Percentiles rank a stretch among this genome's conserved stretches.
These are phyloP conservation scores for Nicator chloris DNA, from an alignment of 2,113 vertebrate genomes.

Conservation along the genomic window DNA sequence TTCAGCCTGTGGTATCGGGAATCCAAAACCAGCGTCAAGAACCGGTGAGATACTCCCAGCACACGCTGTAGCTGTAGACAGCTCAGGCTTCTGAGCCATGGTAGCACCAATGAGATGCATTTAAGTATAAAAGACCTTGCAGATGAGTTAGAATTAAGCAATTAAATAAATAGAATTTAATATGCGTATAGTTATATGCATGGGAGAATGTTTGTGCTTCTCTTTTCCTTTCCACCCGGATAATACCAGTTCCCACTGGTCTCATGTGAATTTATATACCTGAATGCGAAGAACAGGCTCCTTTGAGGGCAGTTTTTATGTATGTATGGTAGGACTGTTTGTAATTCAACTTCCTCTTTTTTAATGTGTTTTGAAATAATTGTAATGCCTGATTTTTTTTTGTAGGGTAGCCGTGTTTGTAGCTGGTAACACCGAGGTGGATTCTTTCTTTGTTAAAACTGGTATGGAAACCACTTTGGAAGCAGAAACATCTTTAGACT, in stretches of 20 bases:
- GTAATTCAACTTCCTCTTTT: neutral
- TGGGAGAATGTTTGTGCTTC: neutral
- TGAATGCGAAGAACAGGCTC: neutral
- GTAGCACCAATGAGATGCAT: neutral
- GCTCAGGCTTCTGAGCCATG: neutral
- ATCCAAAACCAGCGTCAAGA: constrained; percentile 95
- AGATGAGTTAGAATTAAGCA: neutral
- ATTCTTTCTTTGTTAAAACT: constrained; percentile 84
- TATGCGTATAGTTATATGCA: neutral
- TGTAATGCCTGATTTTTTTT: neutral
- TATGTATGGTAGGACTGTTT: neutral
- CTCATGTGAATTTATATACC: neutral
- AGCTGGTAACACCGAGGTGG: constrained; percentile 82
- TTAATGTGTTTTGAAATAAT: neutral
- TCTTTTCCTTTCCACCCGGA: neutral
- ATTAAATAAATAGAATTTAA: neutral
- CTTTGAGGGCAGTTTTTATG: neutral
- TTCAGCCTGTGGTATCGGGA: constrained; percentile 98
- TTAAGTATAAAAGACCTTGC: neutral
- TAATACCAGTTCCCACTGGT: neutral
- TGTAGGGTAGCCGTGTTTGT: constrained; percentile 81
- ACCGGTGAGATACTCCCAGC: constrained; percentile 77
- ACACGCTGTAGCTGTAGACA: neutral
- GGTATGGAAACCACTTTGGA: constrained; percentile 87
- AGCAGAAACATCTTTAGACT: constrained; percentile 82